Percentiles rank a stretch among this genome's conserved stretches.
These are phyloP conservation scores for Rhinichthys klamathensis DNA, from an alignment of 2,113 vertebrate genomes.

Conservation along the genomic window DNA sequence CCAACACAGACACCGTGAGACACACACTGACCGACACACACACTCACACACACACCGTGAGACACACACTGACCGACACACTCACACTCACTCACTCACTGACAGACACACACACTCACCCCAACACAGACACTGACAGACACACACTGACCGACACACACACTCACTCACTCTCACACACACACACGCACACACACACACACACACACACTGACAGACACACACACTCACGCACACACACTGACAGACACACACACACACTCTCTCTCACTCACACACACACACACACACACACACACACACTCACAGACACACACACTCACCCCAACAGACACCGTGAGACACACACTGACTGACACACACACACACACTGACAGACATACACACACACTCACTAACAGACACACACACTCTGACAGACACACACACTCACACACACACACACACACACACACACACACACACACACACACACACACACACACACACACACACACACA, in stretches of 20 bases:
- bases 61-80: no score
- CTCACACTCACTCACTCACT: no score
- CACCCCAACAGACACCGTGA: no score
- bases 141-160: no score
- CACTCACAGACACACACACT: neutral
- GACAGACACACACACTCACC: conserved; percentile 40
- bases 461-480: neutral
- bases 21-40: no score
- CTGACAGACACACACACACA: neutral
- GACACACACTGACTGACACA: neutral
- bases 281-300: neutral
- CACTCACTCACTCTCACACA: no score
- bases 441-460: neutral
- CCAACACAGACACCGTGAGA: no score
- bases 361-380: neutral
- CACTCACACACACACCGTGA: neutral
- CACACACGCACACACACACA: neutral
- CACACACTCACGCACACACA: no score
- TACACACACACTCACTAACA: no score
- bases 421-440: neutral
- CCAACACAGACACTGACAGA: conserved; percentile 66
- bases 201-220: neutral
- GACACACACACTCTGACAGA: neutral
- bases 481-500: neutral
- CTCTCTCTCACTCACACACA: no score